Evolutionary conservation across 2,888 invertebrate genomes (phyloP).

Genomic region (Crocallis elinguaria): DNA sequence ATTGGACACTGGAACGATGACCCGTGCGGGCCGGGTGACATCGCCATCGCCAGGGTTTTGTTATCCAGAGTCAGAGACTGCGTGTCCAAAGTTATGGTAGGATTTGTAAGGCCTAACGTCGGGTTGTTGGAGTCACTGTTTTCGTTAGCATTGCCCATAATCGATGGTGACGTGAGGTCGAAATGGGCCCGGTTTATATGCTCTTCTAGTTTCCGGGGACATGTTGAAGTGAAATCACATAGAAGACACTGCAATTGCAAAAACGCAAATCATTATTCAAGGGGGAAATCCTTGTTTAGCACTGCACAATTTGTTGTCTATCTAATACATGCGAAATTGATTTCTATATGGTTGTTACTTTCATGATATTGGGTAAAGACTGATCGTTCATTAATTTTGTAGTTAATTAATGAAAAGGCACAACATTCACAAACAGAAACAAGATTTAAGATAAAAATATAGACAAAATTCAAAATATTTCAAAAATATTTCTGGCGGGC

Average conservation of each 20-base stretch:
- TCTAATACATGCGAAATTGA: background rate
- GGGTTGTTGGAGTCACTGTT: slow-evolving; percentile 67
- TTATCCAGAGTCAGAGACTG: slow-evolving; percentile 50
- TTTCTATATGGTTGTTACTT: background rate
- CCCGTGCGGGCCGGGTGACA: slow-evolving; percentile 76
- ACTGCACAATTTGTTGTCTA: background rate
- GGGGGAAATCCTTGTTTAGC: background rate
- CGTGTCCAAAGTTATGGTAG: slow-evolving; percentile 65
- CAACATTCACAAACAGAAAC: background rate
- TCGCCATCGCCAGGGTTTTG: slow-evolving; percentile 68
- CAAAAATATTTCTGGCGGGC: slow-evolving; percentile 1
- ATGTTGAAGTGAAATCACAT: slow-evolving; percentile 90
- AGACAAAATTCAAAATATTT: background rate
- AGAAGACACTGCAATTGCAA: slow-evolving; percentile 87
- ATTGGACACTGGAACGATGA: slow-evolving; percentile 90
- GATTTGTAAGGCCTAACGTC: slow-evolving; percentile 62
- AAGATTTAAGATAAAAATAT: background rate
- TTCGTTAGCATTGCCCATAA: slow-evolving; percentile 65
- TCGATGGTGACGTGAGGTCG: slow-evolving; percentile 90
- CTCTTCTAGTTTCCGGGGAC: slow-evolving; percentile 90
- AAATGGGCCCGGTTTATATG: slow-evolving; percentile 94
- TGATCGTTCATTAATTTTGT: background rate
- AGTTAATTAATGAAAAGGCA: background rate
- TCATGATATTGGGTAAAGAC: background rate
- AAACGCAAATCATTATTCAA: slow-evolving; percentile 1